Evolutionary conservation across 2,797 vertebrate genomes (phyloP).

Genomic region (Gallinago stenura): DNA sequence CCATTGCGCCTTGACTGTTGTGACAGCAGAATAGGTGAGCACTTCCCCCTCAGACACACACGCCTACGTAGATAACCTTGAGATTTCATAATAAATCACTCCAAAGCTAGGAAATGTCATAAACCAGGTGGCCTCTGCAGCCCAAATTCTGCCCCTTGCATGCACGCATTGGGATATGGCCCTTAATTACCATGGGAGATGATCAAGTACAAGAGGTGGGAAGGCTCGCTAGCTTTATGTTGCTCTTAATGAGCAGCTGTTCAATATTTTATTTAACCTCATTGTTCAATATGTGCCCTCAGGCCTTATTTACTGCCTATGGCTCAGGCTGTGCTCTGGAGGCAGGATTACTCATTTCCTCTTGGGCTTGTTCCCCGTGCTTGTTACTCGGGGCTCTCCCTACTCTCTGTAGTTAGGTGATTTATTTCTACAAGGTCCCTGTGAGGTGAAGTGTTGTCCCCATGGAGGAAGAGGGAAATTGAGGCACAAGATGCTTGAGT

Average conservation of each 20-base stretch:
- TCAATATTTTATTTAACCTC: constrained; percentile 50
- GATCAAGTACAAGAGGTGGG: background rate
- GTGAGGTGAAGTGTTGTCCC: background rate
- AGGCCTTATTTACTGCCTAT: constrained; percentile 10
- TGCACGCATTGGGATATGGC: rapidly evolving
- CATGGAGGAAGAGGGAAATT: background rate
- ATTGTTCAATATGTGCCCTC: background rate
- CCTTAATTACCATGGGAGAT: background rate
- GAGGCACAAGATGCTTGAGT: background rate
- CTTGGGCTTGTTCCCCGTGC: background rate
- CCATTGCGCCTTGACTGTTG: background rate
- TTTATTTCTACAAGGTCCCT: background rate
- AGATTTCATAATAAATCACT: background rate
- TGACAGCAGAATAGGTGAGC: background rate
- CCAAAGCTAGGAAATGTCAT: background rate
- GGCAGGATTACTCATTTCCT: constrained; percentile 47
- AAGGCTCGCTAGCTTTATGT: background rate
- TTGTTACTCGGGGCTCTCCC: background rate
- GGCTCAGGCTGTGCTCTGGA: background rate
- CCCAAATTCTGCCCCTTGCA: background rate
- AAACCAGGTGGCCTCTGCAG: background rate
- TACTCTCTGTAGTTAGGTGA: background rate
- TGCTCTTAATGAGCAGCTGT: constrained; percentile 29
- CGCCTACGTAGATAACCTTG: background rate
- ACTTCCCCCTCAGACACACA: background rate